Evolutionary conservation across 2,888 invertebrate species (phyloP), one percentile per base, ranked within the genome.

Genomic region (Lomographa bimaculata): DNA sequence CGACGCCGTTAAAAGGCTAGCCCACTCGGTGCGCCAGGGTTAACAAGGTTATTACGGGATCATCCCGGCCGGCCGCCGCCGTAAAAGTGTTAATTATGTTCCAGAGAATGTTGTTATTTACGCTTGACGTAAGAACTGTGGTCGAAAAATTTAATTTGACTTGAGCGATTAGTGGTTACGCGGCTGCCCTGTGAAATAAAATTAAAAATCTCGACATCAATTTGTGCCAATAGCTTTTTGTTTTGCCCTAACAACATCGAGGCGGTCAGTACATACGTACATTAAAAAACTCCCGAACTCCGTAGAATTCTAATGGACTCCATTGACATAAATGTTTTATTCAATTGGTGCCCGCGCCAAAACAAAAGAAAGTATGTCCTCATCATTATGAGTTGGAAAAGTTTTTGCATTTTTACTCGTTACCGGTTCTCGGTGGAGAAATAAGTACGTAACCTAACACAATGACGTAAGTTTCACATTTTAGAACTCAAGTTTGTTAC

Each of bases 31-130:
- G 72, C 77, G 83, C 76, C 79, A 81, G 87, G 87, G 86, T 89
- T 89, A 89, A 89, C 89, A 87, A 89, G 86, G 86, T 87, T 89
- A 87, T 89, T 87, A 87, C 77, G 82, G 89, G 87, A 87, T 87
- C 68, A 87, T 82, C 86, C 85, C 80, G 73, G 77, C 74, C 71
- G 75, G 85, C 87, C 86, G 76, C 79, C 69, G 77, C 76, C 80
- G 80, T 85, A 89, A 87, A 84, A 89, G 85, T 85, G 86, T 87
- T 86, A 87, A 87, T 85, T 85, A 80, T 79, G 79, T 86, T 84
- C 74, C 65, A 72, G 73, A 73, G 69, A 79, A 80, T 76, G 71
- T 74, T 79, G 71, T 75, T 80, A 76, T 75, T 79, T 71, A 63
- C 65, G 60, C 63, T 59, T 64, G 68, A 71, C 71, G 61, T 65